These are phyloP conservation scores for Selene dorsalis DNA, from an alignment of 2,797 vertebrate genomes.

Conservation along the genomic window DNA sequence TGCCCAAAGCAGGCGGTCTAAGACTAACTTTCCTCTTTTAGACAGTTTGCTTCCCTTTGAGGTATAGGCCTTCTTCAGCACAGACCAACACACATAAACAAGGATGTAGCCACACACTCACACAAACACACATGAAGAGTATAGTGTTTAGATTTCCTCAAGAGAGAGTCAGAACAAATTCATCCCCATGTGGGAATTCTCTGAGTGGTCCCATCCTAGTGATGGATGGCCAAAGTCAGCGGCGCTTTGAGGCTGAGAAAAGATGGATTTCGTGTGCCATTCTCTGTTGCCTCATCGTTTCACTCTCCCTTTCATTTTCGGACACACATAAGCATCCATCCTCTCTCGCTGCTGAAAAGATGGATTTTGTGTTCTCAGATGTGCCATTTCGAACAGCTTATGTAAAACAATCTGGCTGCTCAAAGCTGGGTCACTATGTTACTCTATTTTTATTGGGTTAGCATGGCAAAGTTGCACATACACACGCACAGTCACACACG, in stretches of 20 bases:
- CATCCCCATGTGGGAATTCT: slow-evolving; percentile 70
- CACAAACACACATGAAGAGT: slow-evolving; percentile 39
- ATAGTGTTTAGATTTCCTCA: slow-evolving; percentile 61
- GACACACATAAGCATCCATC: slow-evolving; percentile 24
- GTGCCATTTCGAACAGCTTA: slow-evolving; percentile 22
- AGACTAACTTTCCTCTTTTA: slow-evolving; percentile 69
- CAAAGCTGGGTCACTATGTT: slow-evolving; percentile 30
- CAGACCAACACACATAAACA: slow-evolving; percentile 49
- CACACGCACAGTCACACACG: slow-evolving; percentile 27
- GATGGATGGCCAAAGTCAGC: slow-evolving; percentile 65
- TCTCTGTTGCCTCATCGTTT: slow-evolving; percentile 18
- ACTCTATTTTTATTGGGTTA: slow-evolving; percentile 31
- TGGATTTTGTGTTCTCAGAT: slow-evolving; percentile 40
- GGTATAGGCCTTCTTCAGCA: slow-evolving; percentile 28
- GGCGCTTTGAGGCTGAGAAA: slow-evolving; percentile 69
- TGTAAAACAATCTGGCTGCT: slow-evolving; percentile 49
- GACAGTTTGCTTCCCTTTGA: slow-evolving; percentile 50
- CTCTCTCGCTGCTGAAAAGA: slow-evolving; percentile 34
- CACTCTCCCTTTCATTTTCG: slow-evolving; percentile 4
- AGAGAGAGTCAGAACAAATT: slow-evolving; percentile 65
- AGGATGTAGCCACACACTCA: slow-evolving; percentile 24
- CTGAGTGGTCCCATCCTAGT: slow-evolving; percentile 57
- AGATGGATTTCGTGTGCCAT: slow-evolving; percentile 58
- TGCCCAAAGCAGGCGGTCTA: slow-evolving; percentile 39
- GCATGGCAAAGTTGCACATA: slow-evolving; percentile 7